A percentile compares a stretch with the other conserved stretches of the same genome.
Evolutionary conservation across 2,888 invertebrate genomes (phyloP).

Genomic region (Odontothrips loti): DNA sequence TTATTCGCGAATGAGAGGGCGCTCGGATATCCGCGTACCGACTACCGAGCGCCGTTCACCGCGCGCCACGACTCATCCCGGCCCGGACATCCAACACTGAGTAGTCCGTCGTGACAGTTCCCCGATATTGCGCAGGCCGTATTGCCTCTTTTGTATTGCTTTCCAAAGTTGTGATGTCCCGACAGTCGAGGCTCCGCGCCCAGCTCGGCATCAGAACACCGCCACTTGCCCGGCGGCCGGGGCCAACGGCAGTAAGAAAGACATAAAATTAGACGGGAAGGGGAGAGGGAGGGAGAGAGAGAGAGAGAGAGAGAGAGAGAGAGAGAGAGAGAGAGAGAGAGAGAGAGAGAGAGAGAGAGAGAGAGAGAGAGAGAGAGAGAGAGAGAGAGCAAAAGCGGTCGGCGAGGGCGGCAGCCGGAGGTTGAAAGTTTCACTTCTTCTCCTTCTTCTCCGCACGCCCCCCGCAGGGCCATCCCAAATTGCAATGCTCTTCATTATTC

Average conservation of each 20-base stretch:
- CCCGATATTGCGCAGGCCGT: not conserved
- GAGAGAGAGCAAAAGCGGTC: too few species aligned
- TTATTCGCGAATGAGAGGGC: too few species aligned
- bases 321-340: too few species aligned
- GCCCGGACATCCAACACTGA: too few species aligned
- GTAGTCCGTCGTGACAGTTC: not conserved
- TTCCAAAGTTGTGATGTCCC: conserved; percentile 6
- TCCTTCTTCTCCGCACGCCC: not conserved
- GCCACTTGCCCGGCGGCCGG: not conserved
- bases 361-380: not conserved
- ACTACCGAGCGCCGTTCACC: too few species aligned
- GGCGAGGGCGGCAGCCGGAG: not conserved
- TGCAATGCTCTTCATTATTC: conserved; percentile 20
- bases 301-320: too few species aligned
- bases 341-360: too few species aligned
- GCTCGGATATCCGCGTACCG: too few species aligned
- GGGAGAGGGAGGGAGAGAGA: not conserved
- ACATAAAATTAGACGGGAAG: conserved; percentile 9
- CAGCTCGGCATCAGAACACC: too few species aligned
- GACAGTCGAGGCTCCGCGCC: not conserved
- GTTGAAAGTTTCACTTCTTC: not conserved
- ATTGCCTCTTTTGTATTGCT: not conserved
- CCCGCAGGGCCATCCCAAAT: not conserved
- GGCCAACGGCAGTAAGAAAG: not conserved
- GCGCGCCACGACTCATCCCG: too few species aligned